Base-by-base conservation (phyloP, 2,888 invertebrate species). In the Dysmachus trigonus region DNA sequence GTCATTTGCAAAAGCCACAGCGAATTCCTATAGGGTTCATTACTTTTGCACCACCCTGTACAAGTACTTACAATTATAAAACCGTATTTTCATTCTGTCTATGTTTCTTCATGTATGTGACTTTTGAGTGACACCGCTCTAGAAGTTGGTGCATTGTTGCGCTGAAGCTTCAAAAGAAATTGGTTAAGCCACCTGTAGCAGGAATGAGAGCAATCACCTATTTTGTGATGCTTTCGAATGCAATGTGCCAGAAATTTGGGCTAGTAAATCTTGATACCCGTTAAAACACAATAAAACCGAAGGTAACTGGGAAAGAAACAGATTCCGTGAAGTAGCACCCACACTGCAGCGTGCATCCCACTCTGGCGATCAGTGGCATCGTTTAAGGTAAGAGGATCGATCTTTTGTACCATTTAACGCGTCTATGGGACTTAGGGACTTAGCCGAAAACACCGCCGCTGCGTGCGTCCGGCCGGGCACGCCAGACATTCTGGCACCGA, bases 401-500 rank as follows among this genome's bases (percentile, higher is more conserved):
- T 47, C 85, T 62, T 86, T 38, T 82, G 76, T 86, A 31, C 27
- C 62, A 15, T 53, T 86, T 53, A 81, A 53, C 38, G 74, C 53
- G 47, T 81, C 86, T 33, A 81, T 76, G 53, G 47, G 81, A 81
- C 81, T 81, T 71, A 82, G 83, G 83, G 83, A 72, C 35, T 83
- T 72, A 83, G 38, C 35, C 47, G 82, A 71, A 62, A 82, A 15
- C 82, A n/a, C 71, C 82, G 71, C 71, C 71, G 62, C 82, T 82
- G 82, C 62, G 38, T 41, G n/a, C 35, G 33, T 71, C 30, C 82
- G 35, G 35, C 30, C 72, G 86, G 79, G 81, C 86, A 83, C 73
- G 82, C 87, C 85, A 87, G 87, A 87, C 87, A 86, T 86, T 87
- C 86, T 87, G 87, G 87, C 87, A 87, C 87, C 87, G 73, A 86